Evolutionary conservation across 1,140 invertebrate genomes (phyloP), one percentile per base, ranked within the genome.

Genomic region (Thaumetopoea pityocampa): DNA sequence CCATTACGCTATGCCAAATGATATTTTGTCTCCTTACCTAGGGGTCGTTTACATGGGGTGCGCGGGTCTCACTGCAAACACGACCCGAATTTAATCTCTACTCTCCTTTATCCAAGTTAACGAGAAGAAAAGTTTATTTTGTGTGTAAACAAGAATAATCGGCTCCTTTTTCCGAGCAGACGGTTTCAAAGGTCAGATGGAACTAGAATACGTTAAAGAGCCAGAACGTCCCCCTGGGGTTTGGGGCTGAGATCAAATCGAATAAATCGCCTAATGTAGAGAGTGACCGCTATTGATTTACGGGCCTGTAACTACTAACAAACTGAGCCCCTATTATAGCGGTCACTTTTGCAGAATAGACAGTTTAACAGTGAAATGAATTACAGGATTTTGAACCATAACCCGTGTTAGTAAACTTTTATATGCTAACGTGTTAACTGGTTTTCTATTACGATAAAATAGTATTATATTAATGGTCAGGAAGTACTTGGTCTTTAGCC

Each of bases 41-140:
- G 67, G n/a, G 64, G 63, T 63, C 64, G 66, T 72, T 76, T 79
- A 63, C 66, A 66, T 60, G 64, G 65, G 61, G 59, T 40, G 58
- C 35, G 43, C 44, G 51, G 57, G 66, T 56, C 48, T 43, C 47
- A 54, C 41, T 54, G 69, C 64, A 79, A 80, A 79, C 62, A 79
- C 52, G 64, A 49, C 38, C 60, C 56, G 67, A 64, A 68, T 76
- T 81, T 80, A 83, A 83, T 83, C 76, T 78, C 51, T 69, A 59
- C 54, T 51, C 55, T 60, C 51, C 65, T 76, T 78, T 80, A 82
- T 82, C 41, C 27, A 50, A 70, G 54, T 51, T 70, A 69, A 70
- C 73, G 72, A 72, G 67, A 72, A 78, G 73, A 78, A 78, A 81
- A 76, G 68, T 81, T 80, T 79, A 79, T 77, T 80, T 78, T 72